Evolutionary conservation across 92 coral and sea anemone species (phyloP).

Genomic region (Phenganax subtilis): DNA sequence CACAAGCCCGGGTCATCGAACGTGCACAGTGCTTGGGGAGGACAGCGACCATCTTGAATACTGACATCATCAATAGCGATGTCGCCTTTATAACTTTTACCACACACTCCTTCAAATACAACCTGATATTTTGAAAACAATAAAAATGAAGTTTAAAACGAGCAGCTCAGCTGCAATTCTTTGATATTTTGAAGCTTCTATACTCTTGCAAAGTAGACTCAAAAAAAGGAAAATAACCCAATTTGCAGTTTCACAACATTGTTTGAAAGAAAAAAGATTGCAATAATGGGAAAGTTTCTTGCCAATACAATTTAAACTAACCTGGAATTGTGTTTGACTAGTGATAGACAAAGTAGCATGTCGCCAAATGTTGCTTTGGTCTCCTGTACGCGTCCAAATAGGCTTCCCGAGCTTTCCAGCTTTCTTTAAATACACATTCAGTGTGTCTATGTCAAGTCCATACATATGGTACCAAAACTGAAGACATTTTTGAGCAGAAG

Average conservation of each 20-base stretch:
- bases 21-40: slow-evolving; percentile 70
- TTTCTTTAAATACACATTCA: slow-evolving; percentile 70
- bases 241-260: no score
- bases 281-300: no score
- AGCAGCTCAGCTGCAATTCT: no score
- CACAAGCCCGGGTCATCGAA: slow-evolving; percentile 73
- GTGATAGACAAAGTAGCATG: slow-evolving; percentile 73
- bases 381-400: slow-evolving; percentile 63
- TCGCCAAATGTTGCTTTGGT: slow-evolving; percentile 78
- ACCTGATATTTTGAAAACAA: slow-evolving; percentile 43
- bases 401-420: slow-evolving; percentile 64
- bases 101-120: slow-evolving; percentile 86
- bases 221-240: no score
- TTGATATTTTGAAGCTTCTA: no score
- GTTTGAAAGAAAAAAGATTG: no score
- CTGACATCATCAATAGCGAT: slow-evolving; percentile 83
- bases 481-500: slow-evolving; percentile 77
- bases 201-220: no score
- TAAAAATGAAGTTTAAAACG: no score
- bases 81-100: slow-evolving; percentile 81
- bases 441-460: slow-evolving; percentile 81
- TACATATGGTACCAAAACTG: slow-evolving; percentile 97
- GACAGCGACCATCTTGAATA: slow-evolving; percentile 73
- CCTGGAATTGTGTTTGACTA: slow-evolving; percentile 74
- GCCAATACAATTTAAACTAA: slow-evolving; percentile 1